Evolutionary conservation across 2,797 vertebrate species (phyloP), one percentile per base, ranked within the genome.

Genomic region (Pterois miles): DNA sequence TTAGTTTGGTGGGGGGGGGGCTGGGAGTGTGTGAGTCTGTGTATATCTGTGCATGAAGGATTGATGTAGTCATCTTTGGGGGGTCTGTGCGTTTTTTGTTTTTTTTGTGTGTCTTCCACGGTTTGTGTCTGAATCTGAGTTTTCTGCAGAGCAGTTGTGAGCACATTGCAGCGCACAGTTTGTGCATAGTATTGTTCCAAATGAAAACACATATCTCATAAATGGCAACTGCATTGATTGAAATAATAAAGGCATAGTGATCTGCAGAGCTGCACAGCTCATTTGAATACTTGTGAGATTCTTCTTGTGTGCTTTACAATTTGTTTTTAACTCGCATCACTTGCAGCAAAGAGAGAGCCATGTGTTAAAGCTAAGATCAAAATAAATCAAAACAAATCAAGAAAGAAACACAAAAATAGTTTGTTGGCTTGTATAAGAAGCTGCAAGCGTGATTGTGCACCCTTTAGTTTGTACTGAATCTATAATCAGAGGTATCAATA

Each of bases 1-100:
- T 92, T 86, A 88, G 65, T 78, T 56, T 23, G 54, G 73, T 33
- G 58, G 25, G 8, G 58, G 25, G 8, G 38, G 65, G 14, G 6
- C 7, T 53, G 22, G 22, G 40, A n/a, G 25, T 27, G 38, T 66
- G 72, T 63, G 40, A 46, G 36, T 66, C 74, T 67, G 50, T 57
- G 34, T 57, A 5, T 74, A 8, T 66, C 13, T 57, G n/a, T 40
- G 22, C 8, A n/a, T 59, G n/a, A 40, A 40, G 54, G 73, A 53
- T 25, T 58, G 48, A 59, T 62, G 14, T 46, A 40, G 23, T 23
- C 14, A 13, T 50, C 18, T 71, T 52, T 2, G 3, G 40, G 53
- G 8, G 6, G 1, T 56, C 31, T 54, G 34, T 68, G 10, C 0
- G 4, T 0, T 50, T 57, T 43, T 46, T 69, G 6, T 4, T 0